phyloP scores from a whole-genome alignment of 2,888 invertebrate genomes.

The Himalopsyche tibetana region DNA sequence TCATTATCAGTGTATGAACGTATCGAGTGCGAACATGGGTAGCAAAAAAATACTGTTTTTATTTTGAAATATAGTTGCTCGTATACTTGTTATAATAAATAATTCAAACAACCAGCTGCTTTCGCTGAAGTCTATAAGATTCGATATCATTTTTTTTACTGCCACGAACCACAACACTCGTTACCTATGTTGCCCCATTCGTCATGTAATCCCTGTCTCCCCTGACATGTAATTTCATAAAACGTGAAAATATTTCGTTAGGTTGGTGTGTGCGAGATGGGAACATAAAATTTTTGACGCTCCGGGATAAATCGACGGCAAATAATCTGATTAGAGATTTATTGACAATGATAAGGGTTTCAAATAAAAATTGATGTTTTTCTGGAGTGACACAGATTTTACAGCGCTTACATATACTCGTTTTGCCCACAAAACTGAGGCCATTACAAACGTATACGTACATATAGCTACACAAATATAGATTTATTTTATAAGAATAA shows the following conservation, averaged over 20 bases:
- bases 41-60: no score
- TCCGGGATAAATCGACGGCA: conserved; percentile 34
- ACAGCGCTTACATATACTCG: neutral
- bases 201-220: conserved; percentile 27
- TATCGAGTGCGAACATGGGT: no score
- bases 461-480: no score
- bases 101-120: no score
- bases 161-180: conserved; percentile 7
- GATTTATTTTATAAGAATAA: no score
- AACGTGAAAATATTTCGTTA: conserved; percentile 21
- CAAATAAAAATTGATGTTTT: conserved; percentile 30
- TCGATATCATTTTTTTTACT: neutral
- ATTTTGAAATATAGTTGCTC: no score
- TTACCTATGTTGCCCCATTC: conserved; percentile 21
- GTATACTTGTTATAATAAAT: no score
- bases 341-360: conserved; percentile 26
- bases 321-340: conserved; percentile 31
- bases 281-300: conserved; percentile 20
- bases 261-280: conserved; percentile 1
- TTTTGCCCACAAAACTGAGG: neutral
- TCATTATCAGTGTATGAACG: no score
- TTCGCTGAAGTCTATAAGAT: no score
- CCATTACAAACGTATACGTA: neutral
- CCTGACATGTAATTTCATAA: conserved; percentile 34
- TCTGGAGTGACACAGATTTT: conserved; percentile 26